These are phyloP conservation scores for Pristis pectinata DNA, from an alignment of 2,797 vertebrate species.

Conservation along the genomic window DNA sequence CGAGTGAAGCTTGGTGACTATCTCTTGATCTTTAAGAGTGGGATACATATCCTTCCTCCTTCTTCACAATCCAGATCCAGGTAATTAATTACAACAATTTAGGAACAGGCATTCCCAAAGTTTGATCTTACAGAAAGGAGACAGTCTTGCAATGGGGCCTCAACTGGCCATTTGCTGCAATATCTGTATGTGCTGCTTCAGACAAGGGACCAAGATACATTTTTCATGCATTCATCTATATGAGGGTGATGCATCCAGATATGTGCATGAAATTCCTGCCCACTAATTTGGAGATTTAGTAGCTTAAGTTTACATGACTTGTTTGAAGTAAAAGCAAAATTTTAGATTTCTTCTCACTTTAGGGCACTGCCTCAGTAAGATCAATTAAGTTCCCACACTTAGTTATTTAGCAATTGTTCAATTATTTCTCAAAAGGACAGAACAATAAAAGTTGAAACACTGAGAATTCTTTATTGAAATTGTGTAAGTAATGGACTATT, in stretches of 20 bases:
- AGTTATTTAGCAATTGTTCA: neutral
- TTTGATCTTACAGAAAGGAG: too few relatives aligned
- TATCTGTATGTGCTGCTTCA: neutral
- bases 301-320: neutral
- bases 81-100: neutral
- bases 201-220: neutral
- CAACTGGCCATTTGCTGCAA: neutral
- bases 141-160: neutral
- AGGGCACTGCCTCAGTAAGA: neutral
- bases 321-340: neutral
- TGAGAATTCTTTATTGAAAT: slow-evolving; percentile 2
- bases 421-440: neutral
- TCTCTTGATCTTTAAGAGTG: neutral
- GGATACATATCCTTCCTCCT: neutral
- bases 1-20: too few relatives aligned
- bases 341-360: neutral
- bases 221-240: neutral
- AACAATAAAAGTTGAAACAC: neutral
- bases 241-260: neutral
- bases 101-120: too few relatives aligned
- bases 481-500: neutral
- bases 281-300: neutral
- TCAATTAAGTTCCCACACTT: neutral
- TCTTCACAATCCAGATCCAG: neutral
- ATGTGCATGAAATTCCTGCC: neutral